Conservation (phyloP, 2,113 vertebrate genomes). For the Calidris pygmaea region DNA sequence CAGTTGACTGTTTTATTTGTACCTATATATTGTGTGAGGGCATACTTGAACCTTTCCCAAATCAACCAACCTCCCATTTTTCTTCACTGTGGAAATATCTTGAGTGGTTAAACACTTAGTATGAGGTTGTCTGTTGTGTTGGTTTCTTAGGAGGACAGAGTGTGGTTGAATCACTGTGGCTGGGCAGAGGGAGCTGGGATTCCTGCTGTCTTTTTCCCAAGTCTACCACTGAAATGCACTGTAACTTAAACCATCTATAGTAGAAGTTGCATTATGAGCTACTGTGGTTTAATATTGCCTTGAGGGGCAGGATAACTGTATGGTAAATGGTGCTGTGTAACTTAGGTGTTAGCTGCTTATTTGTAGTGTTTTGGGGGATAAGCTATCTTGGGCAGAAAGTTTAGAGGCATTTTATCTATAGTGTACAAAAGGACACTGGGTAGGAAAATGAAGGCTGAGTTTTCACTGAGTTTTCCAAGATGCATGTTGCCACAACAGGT, state of each 20-base stretch:
- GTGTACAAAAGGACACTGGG: background rate
- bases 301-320: background rate
- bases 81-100: background rate
- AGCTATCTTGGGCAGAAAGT: background rate
- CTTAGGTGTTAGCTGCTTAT: background rate
- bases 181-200: background rate
- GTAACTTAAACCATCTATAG: background rate
- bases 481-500: background rate
- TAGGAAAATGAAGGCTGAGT: background rate
- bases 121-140: background rate
- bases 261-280: background rate
- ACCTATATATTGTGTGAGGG: background rate
- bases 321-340: background rate
- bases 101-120: background rate
- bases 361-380: background rate
- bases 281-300: background rate
- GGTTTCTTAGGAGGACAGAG: background rate
- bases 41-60: background rate
- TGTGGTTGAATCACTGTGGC: background rate
- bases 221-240: background rate
- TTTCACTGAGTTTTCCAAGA: background rate
- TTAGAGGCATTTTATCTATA: background rate
- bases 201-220: background rate
- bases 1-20: background rate
- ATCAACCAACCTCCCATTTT: background rate